Conservation (phyloP, 2,797 vertebrate species). For the Lithobates pipiens region DNA sequence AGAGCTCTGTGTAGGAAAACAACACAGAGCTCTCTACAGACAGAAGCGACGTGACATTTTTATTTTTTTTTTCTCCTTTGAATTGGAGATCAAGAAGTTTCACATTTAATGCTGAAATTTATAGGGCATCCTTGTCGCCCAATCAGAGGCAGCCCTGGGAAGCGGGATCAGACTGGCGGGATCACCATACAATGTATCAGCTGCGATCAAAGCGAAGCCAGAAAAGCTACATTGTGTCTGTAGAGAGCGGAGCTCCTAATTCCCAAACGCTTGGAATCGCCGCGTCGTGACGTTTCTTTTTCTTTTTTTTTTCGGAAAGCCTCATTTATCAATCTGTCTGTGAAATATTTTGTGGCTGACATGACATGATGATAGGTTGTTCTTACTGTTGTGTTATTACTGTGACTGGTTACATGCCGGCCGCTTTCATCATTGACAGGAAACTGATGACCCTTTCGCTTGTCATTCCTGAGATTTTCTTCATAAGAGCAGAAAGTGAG, state of each 20-base stretch:
- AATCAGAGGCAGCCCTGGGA: no score
- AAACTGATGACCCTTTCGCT: not conserved
- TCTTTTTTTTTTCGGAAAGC: not conserved
- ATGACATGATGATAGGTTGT: not conserved
- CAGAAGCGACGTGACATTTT: no score
- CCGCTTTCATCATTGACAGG: not conserved
- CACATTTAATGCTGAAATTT: no score
- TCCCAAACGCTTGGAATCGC: not conserved
- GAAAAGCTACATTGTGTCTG: not conserved
- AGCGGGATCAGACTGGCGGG: no score
- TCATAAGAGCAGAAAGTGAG: not conserved
- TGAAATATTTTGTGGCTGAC: conserved; percentile 8
- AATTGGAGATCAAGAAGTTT: no score
- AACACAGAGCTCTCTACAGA: no score
- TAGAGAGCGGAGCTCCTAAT: not conserved
- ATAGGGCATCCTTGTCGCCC: no score
- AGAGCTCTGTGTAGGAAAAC: no score
- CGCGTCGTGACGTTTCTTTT: not conserved
- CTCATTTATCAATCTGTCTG: not conserved
- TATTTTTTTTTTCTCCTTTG: no score
- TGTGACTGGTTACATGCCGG: not conserved
- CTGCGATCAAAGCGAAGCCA: no score
- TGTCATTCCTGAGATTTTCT: not conserved
- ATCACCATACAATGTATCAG: not conserved
- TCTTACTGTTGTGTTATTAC: not conserved